Evolutionary conservation across 2,797 vertebrate genomes (phyloP), one percentile per base, ranked within the genome.

Genomic region (Anabas testudineus): DNA sequence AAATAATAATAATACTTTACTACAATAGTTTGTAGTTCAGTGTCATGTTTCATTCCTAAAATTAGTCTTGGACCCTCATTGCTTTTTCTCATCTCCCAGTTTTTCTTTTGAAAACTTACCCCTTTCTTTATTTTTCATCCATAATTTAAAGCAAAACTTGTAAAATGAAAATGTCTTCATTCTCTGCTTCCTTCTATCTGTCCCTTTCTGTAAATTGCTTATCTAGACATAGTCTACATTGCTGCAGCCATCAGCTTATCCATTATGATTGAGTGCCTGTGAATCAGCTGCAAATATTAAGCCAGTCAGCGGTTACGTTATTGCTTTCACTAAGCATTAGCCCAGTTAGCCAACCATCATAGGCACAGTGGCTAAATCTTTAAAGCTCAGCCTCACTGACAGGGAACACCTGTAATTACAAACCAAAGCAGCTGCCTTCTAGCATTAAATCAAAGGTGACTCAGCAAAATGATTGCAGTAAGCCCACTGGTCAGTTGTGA

Each of bases 351-450:
- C 46, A 21, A 19, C 47, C 8, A 7, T 48, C 48, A 22, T 45
- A 41, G 15, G 2, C 34, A 67, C 37, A 46, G 21, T 26, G 30
- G 51, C 14, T 8, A 21, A 42, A 55, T 62, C 21, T 58, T 36
- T 41, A 53, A 26, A 14, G 43, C 55, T 58, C 42, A 19, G 24
- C 59, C 22, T 59, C 56, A 37, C 47, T 56, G 66, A 61, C 77
- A 63, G 32, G 51, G n/a, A 60, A 51, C 59, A 61, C 41, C 21
- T 61, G 48, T 55, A 39, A 68, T 72, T 39, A 63, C 55, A 42
- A 32, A 56, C 16, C 41, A 54, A 30, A 53, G 39, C 41, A 15
- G 1, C 67, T 45, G 64, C 60, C 45, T 36, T 32, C 15, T 19
- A 13, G 13, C 21, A 14, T 55, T 4, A 30, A 42, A 53, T 64